Evolutionary conservation across 2,888 invertebrate genomes (phyloP), one percentile per base, ranked within the genome.

Genomic region (Zele albiditarsus): DNA sequence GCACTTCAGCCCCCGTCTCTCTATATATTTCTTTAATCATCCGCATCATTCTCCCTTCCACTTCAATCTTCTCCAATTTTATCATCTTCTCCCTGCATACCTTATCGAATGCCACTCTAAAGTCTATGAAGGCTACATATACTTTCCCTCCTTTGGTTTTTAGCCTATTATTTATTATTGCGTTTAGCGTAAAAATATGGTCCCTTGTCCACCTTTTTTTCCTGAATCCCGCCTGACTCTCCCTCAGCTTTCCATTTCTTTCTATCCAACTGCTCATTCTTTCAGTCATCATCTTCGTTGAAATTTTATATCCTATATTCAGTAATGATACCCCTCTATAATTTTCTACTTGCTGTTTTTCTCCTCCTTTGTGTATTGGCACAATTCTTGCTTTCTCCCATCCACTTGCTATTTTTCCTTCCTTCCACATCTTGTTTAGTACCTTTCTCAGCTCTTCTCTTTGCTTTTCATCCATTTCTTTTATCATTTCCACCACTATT

Each of bases 401-500:
- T 12, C 75, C 75, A 3, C 12, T 28, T 27, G 42, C 28, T 16
- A 75, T 0, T 38, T 71, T 33, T 0, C 66, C 67, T 6, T 49
- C 53, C 1, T 3, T 53, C 71, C 71, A 75, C 0, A 71, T 16
- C 8, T 62, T 25, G 14, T 71, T 67, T 0, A 71, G 4, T 12
- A 33, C 38, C 12, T 62, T 53, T n/a, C 33, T 28, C 1, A 71
- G 8, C 8, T 66, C 65, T 14, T 42, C 65, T 20, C 10, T 14
- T 3, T 25, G 14, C 23, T 23, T 20, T 5, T 65, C 33, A 10
- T 27, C 12, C 38, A 67, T 0, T 10, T n/a, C 46, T n/a, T 72
- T 78, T 25, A 73, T 16, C 31, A 81, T 73, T 12, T 71, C 65
- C 38, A 70, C 62, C 4, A 73, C 46, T 25, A 79, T 49, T 1